phyloP scores from a whole-genome alignment of 2,797 vertebrate genomes.

The Silurus lanzhouensis region DNA sequence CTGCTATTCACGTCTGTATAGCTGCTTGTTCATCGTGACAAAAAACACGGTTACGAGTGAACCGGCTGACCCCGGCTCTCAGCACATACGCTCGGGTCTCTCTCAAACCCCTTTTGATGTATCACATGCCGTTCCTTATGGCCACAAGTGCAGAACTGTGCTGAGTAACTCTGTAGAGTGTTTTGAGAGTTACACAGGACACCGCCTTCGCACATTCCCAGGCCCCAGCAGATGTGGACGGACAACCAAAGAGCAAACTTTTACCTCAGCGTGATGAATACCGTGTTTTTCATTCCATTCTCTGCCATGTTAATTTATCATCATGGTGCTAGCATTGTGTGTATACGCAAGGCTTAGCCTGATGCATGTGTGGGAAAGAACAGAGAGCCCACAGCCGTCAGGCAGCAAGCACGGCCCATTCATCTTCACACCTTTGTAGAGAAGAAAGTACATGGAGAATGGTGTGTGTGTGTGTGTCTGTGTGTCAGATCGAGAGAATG shows the following conservation, averaged over 20 bases:
- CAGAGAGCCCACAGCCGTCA: conserved; percentile 49
- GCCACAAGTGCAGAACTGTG: conserved; percentile 36
- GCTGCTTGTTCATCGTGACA: conserved; percentile 38
- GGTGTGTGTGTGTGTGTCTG: conserved; percentile 28
- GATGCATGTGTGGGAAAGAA: background rate
- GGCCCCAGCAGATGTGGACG: conserved; percentile 27
- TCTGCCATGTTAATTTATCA: conserved; percentile 54
- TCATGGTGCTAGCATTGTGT: conserved; percentile 49
- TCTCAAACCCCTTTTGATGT: conserved; percentile 49
- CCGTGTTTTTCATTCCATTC: conserved; percentile 51
- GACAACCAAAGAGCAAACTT: conserved; percentile 31
- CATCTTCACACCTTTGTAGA: conserved; percentile 47
- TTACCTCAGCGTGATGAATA: conserved; percentile 48
- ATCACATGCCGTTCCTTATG: conserved; percentile 30
- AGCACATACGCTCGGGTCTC: conserved; percentile 43
- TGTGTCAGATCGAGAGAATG: conserved; percentile 26
- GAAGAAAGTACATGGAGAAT: background rate
- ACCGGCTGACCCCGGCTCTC: conserved; percentile 37
- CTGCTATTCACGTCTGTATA: conserved; percentile 28
- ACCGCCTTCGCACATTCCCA: conserved; percentile 48
- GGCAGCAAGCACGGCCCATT: conserved; percentile 40
- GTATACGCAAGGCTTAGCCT: conserved; percentile 33
- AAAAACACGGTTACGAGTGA: conserved; percentile 33
- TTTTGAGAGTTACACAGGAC: conserved; percentile 47
- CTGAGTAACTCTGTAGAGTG: conserved; percentile 43